phyloP scores from a whole-genome alignment of 2,113 vertebrate species.

The Cheilinus undulatus region DNA sequence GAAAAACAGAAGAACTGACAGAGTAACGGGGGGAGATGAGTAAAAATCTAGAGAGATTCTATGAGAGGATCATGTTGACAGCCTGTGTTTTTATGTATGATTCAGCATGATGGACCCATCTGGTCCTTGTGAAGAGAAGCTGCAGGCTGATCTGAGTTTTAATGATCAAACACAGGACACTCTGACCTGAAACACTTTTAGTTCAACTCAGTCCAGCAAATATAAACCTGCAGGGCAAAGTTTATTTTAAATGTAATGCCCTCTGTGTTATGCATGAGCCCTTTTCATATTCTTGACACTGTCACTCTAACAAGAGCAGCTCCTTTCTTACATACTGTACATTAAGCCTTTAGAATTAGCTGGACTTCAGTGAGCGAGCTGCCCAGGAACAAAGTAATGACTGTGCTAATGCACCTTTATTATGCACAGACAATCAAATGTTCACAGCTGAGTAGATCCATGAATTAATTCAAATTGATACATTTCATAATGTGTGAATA shows the following conservation, averaged over 20 bases:
- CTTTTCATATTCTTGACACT: background rate
- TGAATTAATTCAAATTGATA: background rate
- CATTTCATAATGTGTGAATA: background rate
- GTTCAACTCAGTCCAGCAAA: slow-evolving; percentile 22
- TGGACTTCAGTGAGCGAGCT: background rate
- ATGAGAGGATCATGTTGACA: slow-evolving; percentile 24
- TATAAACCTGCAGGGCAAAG: slow-evolving; percentile 17
- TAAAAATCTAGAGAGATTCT: background rate
- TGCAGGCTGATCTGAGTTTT: slow-evolving; percentile 41
- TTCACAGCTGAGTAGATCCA: slow-evolving; percentile 2
- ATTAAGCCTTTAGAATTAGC: background rate
- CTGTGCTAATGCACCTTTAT: slow-evolving; percentile 5
- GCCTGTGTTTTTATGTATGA: slow-evolving; percentile 19
- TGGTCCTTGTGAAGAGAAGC: slow-evolving; percentile 52
- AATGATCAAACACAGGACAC: slow-evolving; percentile 40
- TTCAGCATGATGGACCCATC: slow-evolving; percentile 57
- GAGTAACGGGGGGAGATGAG: slow-evolving; percentile 8
- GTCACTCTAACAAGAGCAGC: background rate
- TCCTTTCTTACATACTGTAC: background rate
- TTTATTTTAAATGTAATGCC: slow-evolving; percentile 37
- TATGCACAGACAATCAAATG: slow-evolving; percentile 24
- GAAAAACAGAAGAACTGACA: background rate
- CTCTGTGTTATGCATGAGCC: background rate
- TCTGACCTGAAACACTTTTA: slow-evolving; percentile 22
- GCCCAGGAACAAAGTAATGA: slow-evolving; percentile 11